Base-by-base conservation (phyloP, 2,888 invertebrate genomes). In the Melanchra persicariae region DNA sequence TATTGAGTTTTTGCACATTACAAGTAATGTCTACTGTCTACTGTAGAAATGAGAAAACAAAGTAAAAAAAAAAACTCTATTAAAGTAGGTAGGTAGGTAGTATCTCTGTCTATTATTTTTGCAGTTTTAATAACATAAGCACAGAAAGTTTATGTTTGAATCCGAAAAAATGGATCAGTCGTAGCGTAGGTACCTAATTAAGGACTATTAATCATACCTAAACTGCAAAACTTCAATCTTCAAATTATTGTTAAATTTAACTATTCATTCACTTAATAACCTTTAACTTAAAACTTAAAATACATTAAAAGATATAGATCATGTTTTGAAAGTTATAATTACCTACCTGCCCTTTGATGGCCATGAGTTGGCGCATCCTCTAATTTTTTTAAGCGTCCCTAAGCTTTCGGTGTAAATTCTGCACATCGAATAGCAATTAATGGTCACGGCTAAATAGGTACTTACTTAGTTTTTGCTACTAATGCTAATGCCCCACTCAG, bases 391-490 rank as follows among this genome's bases (percentile, higher is more conserved):
- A 68, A 81, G 45, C 17, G 58, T 8, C 30, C 40, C 52, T 83
- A 72, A 81, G 74, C 77, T 86, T 89, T 86, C 73, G 49, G 37
- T 47, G 55, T 70, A 81, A 87, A 86, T 87, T 87, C 79, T 87
- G 87, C 89, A 83, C 87, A 82, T 85, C 74, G 54, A 83, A 87
- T 40, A 85, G 86, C 90, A 88, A 91, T 91, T 91, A 89, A 83
- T 71, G 26, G 60, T 68, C 85, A 83, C 70, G 24, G 61, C 68
- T 85, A 84, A 87, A 84, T 88, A 82, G 87, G n/a, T n/a, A n/a
- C n/a, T n/a, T 86, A 76, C 77, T 70, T 69, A 59, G 72, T 87
- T 88, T 89, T 89, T 87, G 73, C 81, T 75, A 76, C 70, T 82
- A 82, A 81, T 73, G 17, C 77, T 81, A 74, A 81, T 74, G 52